A percentile compares a stretch with the other conserved stretches of the same genome.
phyloP scores from a whole-genome alignment of 2,888 invertebrate genomes.

The Chorisops tibialis region DNA sequence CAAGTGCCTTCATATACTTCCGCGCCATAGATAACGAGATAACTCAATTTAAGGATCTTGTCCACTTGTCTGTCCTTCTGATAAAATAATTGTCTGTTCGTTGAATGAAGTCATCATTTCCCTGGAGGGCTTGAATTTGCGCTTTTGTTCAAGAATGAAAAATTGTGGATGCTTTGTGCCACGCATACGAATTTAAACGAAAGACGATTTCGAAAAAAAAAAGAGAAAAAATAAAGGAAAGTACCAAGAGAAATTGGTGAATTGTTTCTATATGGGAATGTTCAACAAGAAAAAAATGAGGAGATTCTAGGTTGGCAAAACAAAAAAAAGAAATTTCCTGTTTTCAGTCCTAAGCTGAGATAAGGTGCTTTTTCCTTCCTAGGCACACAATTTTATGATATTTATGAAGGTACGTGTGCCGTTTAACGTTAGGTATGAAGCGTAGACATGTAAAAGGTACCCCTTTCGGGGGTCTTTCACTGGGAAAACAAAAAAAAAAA shows the following conservation, averaged over 20 bases:
- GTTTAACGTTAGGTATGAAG: neutral
- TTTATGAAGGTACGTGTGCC: conserved; percentile 23
- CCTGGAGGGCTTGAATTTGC: conserved; percentile 1
- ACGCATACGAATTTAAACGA: conserved; percentile 28
- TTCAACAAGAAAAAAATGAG: neutral
- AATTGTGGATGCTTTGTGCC: conserved; percentile 21
- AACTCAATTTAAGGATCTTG: conserved; percentile 10
- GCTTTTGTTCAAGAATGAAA: conserved; percentile 28
- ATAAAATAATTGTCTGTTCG: neutral
- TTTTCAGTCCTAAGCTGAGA: neutral
- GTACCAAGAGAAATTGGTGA: neutral
- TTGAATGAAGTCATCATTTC: conserved; percentile 1
- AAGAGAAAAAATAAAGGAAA: neutral
- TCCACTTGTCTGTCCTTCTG: conserved; percentile 1
- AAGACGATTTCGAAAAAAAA: conserved; percentile 14
- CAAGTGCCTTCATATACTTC: too few relatives aligned
- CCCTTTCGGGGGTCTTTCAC: neutral
- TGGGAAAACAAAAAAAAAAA: neutral
- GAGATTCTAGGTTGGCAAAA: neutral
- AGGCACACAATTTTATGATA: conserved; percentile 16
- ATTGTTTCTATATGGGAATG: conserved; percentile 4
- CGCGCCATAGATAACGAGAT: neutral
- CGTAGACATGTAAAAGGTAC: neutral
- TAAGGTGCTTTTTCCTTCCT: conserved; percentile 9
- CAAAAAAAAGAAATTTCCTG: neutral